Conservation (phyloP, 2,797 vertebrate genomes). For the Eremophila alpestris region DNA sequence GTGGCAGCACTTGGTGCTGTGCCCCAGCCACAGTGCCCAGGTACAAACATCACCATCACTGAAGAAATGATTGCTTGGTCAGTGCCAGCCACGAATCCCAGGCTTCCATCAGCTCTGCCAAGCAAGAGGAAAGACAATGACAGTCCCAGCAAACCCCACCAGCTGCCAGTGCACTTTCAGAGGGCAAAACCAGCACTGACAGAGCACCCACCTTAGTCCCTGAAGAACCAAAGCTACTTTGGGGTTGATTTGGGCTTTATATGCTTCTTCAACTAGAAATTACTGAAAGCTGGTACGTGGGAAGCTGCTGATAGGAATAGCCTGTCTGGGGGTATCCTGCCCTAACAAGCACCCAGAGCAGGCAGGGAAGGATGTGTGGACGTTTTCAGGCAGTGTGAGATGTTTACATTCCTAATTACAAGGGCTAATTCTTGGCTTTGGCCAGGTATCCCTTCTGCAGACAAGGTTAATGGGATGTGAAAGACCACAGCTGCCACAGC, state of each 20-base stretch:
- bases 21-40: background rate
- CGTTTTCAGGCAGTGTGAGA: background rate
- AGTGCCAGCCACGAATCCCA: background rate
- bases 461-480: constrained; percentile 74
- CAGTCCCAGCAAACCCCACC: background rate
- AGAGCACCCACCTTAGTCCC: rapidly evolving
- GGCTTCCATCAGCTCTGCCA: background rate
- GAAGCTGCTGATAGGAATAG: background rate
- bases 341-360: background rate
- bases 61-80: rapidly evolving
- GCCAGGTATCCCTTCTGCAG: constrained; percentile 71
- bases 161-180: rapidly evolving
- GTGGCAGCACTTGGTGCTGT: background rate
- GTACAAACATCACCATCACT: rapidly evolving
- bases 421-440: constrained; percentile 47
- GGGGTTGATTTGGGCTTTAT: background rate
- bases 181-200: background rate
- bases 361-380: background rate
- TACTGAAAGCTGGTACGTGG: background rate
- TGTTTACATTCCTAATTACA: constrained; percentile 72
- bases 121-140: background rate
- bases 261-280: background rate
- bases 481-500: constrained; percentile 64
- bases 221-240: background rate
- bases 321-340: background rate